phyloP scores from a whole-genome alignment of 1,140 invertebrate genomes.

The Andricus grossulariae region DNA sequence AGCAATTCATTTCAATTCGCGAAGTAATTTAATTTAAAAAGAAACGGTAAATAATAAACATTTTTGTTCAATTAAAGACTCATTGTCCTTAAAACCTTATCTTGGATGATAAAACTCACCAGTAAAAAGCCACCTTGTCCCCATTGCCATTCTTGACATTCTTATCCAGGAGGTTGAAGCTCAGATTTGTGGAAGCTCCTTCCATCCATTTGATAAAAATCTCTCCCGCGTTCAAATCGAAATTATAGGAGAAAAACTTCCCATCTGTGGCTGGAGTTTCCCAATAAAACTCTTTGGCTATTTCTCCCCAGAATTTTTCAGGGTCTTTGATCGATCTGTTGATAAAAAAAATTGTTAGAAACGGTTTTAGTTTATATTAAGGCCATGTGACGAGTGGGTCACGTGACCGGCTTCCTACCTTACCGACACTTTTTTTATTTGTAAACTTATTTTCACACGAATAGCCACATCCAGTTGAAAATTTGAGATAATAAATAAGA shows the following conservation, averaged over 20 bases:
- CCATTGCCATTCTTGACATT: conserved; percentile 91
- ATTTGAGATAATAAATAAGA: too few relatives aligned
- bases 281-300: conserved; percentile 94
- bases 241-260: conserved; percentile 93
- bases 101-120: conserved; percentile 80
- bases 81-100: conserved; percentile 33
- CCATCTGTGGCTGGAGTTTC: conserved; percentile 83
- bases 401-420: too few relatives aligned
- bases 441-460: too few relatives aligned
- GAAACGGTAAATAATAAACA: background rate
- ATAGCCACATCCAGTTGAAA: too few relatives aligned
- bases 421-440: too few relatives aligned
- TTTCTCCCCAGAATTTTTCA: conserved; percentile 91
- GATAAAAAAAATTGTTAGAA: conserved; percentile 31
- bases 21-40: conserved; percentile 35
- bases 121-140: conserved; percentile 95
- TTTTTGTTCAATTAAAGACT: conserved; percentile 45
- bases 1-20: too few relatives aligned
- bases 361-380: background rate
- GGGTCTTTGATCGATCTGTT: conserved; percentile 88
- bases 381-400: too few relatives aligned
- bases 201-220: conserved; percentile 96
- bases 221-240: conserved; percentile 91
- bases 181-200: conserved; percentile 95
- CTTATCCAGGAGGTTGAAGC: conserved; percentile 95